Conservation (phyloP, 2,113 vertebrate species). For the Pluvianellus socialis region DNA sequence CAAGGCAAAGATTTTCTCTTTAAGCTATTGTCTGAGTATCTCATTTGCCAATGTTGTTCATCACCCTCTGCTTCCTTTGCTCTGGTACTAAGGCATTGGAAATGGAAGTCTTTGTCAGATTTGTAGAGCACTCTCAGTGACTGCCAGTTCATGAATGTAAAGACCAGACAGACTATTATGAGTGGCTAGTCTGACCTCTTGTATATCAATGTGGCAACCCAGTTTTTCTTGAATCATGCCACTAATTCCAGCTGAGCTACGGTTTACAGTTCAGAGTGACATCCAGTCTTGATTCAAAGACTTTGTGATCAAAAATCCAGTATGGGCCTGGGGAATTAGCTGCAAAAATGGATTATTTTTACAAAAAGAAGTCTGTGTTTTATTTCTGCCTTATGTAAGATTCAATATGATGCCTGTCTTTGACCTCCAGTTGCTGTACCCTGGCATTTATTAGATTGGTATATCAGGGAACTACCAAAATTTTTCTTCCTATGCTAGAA, state of each 20-base stretch:
- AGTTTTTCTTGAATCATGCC: not conserved
- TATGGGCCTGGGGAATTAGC: not conserved
- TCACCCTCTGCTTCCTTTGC: not conserved
- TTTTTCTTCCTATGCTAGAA: not conserved
- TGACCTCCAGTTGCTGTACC: not conserved
- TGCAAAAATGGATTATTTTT: not conserved
- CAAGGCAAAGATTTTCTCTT: not conserved
- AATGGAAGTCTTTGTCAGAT: not conserved
- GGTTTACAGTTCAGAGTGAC: not conserved
- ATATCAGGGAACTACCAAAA: not conserved
- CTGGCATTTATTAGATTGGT: not conserved
- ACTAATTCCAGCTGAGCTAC: not conserved
- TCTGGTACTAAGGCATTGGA: not conserved
- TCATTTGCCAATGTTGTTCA: not conserved
- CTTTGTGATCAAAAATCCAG: not conserved
- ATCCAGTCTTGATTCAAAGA: not conserved
- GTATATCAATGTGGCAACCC: not conserved
- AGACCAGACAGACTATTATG: not conserved
- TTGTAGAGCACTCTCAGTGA: not conserved
- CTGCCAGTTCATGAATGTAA: not conserved
- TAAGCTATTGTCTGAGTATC: not conserved
- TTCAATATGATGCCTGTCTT: not conserved
- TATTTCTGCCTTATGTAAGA: not conserved
- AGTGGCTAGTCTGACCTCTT: not conserved
- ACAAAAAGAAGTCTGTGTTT: not conserved